Evolutionary conservation across 1,140 invertebrate species (phyloP), one percentile per base, ranked within the genome.

Genomic region (Oryzaephilus surinamensis): DNA sequence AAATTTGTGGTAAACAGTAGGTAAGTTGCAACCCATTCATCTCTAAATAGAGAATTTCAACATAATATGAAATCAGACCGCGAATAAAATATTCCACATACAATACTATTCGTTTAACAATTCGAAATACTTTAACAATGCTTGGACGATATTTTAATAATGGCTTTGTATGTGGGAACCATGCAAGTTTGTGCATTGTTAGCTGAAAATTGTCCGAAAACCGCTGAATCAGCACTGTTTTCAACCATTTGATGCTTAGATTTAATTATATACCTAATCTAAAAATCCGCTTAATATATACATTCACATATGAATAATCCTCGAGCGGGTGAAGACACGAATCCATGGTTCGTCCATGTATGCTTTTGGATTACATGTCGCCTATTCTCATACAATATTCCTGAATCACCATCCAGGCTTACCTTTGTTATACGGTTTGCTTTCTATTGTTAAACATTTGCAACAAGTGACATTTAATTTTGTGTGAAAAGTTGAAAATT

Each of bases 211-310:
- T 4, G 5, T n/a, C 16, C 10, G 13, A 34, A 45, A 45, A 41
- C 38, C 41, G 43, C 32, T 45, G 43, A 45, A 45, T 38, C 38
- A 20, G 27, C n/a, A n/a, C 34, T 38, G 39, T 44, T 48, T 40
- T 36, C 37, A 35, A 33, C 28, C n/a, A n/a, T 35, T 41, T 21
- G 24, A 15, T 10, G 31, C 34, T 38, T 30, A 35, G 43, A 48
- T 48, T 48, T 48, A 48, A 48, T 48, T 45, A 48, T 43, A 45
- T 38, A 42, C 37, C 46, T 48, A 48, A 48, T 48, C 43, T 42
- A 46, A 46, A 46, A 46, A 46, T 46, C 46, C 46, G 32, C 43
- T 48, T 48, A 48, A 48, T 45, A 41, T n/a, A n/a, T 30, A 43
- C 38, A 44, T 39, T 44, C 42, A 38, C 39, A 29, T 42, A 48